These are phyloP conservation scores for Agrenia bidenticulata DNA, from an alignment of 2,888 invertebrate genomes.

Conservation along the genomic window DNA sequence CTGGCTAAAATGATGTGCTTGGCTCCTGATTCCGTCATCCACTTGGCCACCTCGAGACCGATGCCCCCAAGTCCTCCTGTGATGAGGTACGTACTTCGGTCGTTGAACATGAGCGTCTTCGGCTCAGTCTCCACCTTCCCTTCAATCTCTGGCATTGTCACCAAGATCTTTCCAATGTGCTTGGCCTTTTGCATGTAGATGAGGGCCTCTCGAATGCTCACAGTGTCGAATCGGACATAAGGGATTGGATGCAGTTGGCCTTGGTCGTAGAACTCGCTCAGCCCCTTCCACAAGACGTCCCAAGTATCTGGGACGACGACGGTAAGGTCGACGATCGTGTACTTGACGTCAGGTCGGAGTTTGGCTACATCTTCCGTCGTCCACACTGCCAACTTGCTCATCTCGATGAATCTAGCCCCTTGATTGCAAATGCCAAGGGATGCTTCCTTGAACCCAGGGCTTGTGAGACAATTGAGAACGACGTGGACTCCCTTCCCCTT, in stretches of 20 bases:
- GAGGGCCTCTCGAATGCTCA: constrained; percentile 21
- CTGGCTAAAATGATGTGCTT: constrained; percentile 38
- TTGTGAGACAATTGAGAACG: constrained; percentile 37
- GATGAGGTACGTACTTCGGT: constrained; percentile 21
- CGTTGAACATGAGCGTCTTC: constrained; percentile 14
- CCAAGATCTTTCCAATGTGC: constrained; percentile 25
- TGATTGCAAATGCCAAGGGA: constrained; percentile 15
- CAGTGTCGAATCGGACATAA: constrained; percentile 15
- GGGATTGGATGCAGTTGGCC: constrained; percentile 9
- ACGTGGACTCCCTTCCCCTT: constrained; percentile 26
- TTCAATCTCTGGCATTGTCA: constrained; percentile 15
- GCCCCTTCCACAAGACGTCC: not conserved
- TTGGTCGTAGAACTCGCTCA: not conserved
- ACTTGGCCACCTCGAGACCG: constrained; percentile 26
- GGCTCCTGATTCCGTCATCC: constrained; percentile 31
- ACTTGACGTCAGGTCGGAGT: constrained; percentile 32
- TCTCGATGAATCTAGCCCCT: constrained; percentile 31
- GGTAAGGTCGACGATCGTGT: constrained; percentile 28
- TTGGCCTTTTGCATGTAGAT: constrained; percentile 23
- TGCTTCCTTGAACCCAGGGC: constrained; percentile 35
- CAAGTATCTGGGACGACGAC: constrained; percentile 4
- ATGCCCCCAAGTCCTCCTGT: constrained; percentile 35
- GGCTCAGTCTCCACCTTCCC: constrained; percentile 27
- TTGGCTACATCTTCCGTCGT: constrained; percentile 21
- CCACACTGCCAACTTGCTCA: constrained; percentile 35